Evolutionary conservation across 2,888 invertebrate species (phyloP).

Genomic region (Ernsta delagoae): DNA sequence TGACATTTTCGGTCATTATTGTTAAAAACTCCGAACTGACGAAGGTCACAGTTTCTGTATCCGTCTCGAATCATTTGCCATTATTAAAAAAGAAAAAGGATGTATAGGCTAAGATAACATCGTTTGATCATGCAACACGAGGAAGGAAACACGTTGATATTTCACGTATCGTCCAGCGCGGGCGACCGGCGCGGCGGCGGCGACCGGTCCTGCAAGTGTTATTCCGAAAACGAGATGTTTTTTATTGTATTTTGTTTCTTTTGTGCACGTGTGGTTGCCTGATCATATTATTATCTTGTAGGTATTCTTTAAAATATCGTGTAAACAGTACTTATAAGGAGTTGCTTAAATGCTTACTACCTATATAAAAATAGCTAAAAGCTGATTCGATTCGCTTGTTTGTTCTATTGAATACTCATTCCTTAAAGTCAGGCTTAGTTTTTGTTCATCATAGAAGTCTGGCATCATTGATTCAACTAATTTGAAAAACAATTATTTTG

Average conservation of each 20-base stretch:
- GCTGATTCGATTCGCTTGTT: too few species aligned
- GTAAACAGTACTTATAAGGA: too few species aligned
- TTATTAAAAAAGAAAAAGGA: slow-evolving; percentile 34
- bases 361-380: too few species aligned
- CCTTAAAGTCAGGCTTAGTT: too few species aligned
- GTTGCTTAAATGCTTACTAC: too few species aligned
- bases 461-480: too few species aligned
- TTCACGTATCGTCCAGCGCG: slow-evolving; percentile 61
- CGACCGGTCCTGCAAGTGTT: slow-evolving; percentile 82
- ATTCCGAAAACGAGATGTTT: slow-evolving; percentile 78
- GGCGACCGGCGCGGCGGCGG: too few species aligned
- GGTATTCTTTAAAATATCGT: too few species aligned
- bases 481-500: too few species aligned
- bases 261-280: slow-evolving; percentile 3
- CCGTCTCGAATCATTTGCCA: slow-evolving; percentile 25
- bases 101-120: slow-evolving; percentile 32
- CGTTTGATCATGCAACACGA: slow-evolving; percentile 55
- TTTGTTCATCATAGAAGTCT: too few species aligned
- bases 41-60: slow-evolving; percentile 35
- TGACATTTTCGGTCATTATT: slow-evolving; percentile 24
- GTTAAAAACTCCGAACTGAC: slow-evolving; percentile 17
- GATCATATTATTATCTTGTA: not conserved
- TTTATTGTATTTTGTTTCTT: slow-evolving; percentile 47
- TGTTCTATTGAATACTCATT: too few species aligned
- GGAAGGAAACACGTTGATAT: slow-evolving; percentile 83